Evolutionary conservation across 2,797 vertebrate species (phyloP), one percentile per base, ranked within the genome.

Genomic region (Enteromius mattozi): DNA sequence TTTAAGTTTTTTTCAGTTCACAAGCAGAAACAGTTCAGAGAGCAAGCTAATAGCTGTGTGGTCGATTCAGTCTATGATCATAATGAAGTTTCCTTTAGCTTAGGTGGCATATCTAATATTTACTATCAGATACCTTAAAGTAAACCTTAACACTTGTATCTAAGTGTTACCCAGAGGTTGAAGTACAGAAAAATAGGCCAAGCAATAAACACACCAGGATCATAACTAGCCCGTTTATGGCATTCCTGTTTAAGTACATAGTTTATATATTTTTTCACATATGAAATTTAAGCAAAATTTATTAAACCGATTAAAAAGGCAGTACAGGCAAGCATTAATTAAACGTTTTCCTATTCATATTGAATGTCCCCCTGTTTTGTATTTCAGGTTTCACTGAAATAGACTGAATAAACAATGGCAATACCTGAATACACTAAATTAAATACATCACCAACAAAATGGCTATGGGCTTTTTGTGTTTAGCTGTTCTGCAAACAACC

Each of bases 391-490:
- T 85, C 21, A 81, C 65, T 33, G 42, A 85, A 85, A 82, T 51
- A 78, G 30, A 71, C 79, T 19, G 70, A 81, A 78, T 78, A 70
- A 81, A 84, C 51, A 87, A 86, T 78, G 24, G 92, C 94, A 96
- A 94, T 94, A 95, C 94, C 87, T 89, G 87, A 92, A 40, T 35
- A 84, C 54, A 30, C 68, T 27, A 94, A 92, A 93, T 93, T 94
- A 93, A 89, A 91, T 91, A 91, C 93, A 91, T 90, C 92, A 92
- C 93, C 88, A 90, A 93, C 93, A 91, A 93, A 94, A 93, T 92
- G 92, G 95, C 94, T 91, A 94, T 92, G 89, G 92, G 79, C 89
- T 92, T 91, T 90, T 85, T 89, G 88, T 92, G 88, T 68, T 88
- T 89, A 89, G 86, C 92, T 94, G 94, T 90, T 92, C 93, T 92